Evolutionary conservation across 2,113 vertebrate genomes (phyloP), one percentile per base, ranked within the genome.

Genomic region (Carettochelys insculpta): DNA sequence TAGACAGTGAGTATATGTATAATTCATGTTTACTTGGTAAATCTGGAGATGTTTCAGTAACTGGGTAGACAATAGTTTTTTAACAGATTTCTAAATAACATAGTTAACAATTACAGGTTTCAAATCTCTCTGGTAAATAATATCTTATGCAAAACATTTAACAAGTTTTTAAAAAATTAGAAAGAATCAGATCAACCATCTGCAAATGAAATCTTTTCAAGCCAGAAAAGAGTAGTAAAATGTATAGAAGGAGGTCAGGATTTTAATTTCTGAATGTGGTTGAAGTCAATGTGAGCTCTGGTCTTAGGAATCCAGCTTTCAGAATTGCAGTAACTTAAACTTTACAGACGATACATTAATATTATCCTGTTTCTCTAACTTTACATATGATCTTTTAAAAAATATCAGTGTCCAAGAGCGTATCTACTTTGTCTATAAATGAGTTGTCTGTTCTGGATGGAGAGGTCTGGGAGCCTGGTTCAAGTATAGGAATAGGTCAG

Each of bases 401-500:
- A 84, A 90, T 43, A 83, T 27, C 93, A 97, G 97, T 75, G 13
- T 96, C 95, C 88, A 89, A 96, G 95, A 97, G 81, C 38, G 0
- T 94, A 29, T 97, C 97, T 82, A 83, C 90, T 27, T 41, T 71
- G 2, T 98, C 97, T 78, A 68, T 89, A 58, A 92, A 95, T 78
- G 95, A 97, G 1, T 25, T 82, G n/a, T 85, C 81, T 92, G 45
- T 52, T 93, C 58, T 84, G 52, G 95, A 94, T 91, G 93, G 51
- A 34, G 92, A 97, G 2, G 73, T 87, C 68, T 97, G 95, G 97
- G 93, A 96, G 29, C 77, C 82, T 82, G 92, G 90, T 16, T 95
- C 96, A 65, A 79, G 96, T 85, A 38, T 98, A 73, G 92, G 85
- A 50, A 80, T 99, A 56, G 98, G 95, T 92, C 97, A 98, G 88